Conservation (phyloP, 2,888 invertebrate genomes). For the Homarus gammarus region DNA sequence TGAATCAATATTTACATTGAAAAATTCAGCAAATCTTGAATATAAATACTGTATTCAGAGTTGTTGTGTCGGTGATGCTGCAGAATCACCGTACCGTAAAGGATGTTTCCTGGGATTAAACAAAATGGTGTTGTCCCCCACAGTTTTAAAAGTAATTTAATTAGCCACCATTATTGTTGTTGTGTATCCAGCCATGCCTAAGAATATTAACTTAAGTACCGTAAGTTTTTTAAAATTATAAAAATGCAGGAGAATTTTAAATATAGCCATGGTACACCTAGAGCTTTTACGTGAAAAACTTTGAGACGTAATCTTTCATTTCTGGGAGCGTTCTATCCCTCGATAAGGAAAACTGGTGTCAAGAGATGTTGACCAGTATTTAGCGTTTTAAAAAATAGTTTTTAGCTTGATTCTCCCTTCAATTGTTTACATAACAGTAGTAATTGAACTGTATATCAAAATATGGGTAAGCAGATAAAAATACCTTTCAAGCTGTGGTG, state of each 20-base stretch:
- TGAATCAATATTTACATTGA: background rate
- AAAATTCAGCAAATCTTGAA: background rate
- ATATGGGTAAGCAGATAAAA: background rate
- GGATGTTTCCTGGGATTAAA: background rate
- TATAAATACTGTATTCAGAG: background rate
- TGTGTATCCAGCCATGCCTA: background rate
- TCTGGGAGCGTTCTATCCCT: background rate
- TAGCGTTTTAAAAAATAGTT: background rate
- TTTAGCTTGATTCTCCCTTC: background rate
- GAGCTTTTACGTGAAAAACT: background rate
- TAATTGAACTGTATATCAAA: background rate
- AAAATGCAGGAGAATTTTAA: background rate
- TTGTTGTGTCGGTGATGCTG: background rate
- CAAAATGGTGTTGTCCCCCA: constrained; percentile 3
- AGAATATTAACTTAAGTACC: too few relatives aligned
- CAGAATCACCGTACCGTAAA: background rate
- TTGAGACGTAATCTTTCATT: background rate
- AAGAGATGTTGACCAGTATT: background rate
- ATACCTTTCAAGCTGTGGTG: background rate
- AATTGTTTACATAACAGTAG: background rate
- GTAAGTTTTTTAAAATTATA: too few relatives aligned
- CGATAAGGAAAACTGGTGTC: background rate
- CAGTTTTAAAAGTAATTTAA: background rate
- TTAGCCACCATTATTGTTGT: background rate
- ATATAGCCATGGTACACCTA: background rate